phyloP scores from a whole-genome alignment of 2,113 vertebrate species.

The Psilopogon haemacephalus region DNA sequence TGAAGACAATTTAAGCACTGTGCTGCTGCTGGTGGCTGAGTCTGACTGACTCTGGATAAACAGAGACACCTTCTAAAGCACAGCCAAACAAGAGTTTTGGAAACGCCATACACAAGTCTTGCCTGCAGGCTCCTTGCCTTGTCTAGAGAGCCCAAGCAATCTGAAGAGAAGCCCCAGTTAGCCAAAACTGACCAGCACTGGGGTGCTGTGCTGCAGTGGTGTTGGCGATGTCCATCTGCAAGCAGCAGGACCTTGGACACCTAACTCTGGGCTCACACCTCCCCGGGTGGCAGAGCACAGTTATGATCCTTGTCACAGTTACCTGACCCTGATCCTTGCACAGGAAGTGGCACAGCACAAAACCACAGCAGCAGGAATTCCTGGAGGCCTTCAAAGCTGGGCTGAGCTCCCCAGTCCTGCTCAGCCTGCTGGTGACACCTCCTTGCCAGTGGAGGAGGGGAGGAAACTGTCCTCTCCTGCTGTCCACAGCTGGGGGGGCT shows the following conservation, averaged over 20 bases:
- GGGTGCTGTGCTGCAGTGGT: not conserved
- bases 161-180: not conserved
- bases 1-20: not conserved
- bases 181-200: not conserved
- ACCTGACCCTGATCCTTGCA: not conserved
- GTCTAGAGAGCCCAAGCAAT: not conserved
- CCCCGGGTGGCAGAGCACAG: not conserved
- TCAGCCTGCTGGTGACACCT: not conserved
- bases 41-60: not conserved
- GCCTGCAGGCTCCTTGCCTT: not conserved
- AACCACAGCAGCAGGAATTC: not conserved
- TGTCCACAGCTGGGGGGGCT: not conserved
- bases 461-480: not conserved
- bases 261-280: too few species aligned
- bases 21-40: not conserved
- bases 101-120: not conserved
- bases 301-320: too few species aligned
- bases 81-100: not conserved
- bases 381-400: not conserved
- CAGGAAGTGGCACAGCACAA: not conserved
- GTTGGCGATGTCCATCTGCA: not conserved
- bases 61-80: not conserved
- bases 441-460: accelerated
- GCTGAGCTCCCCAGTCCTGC: too few species aligned
- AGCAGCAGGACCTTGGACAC: not conserved